Base-by-base conservation (phyloP, 2,113 vertebrate species). In the Colaptes auratus region DNA sequence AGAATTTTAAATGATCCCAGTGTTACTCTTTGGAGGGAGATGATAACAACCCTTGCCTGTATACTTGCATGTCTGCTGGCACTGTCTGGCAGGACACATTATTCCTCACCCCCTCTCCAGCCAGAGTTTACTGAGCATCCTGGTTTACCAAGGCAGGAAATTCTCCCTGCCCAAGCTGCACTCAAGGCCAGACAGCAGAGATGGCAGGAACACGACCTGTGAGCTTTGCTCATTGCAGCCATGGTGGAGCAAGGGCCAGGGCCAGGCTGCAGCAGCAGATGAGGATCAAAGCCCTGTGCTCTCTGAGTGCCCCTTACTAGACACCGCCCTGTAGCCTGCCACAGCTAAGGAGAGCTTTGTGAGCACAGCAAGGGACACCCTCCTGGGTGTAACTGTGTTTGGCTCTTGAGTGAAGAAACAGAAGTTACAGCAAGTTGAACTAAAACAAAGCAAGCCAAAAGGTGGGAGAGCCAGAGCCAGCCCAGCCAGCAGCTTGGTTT, bases 151-250 rank as follows among this genome's bases (percentile, higher is more conserved):
- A 24, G 0, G 7, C 50, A 80, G 80, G 48, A 35, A 53, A 7
- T 46, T 35, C 33, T 56, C 14, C 17, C 27, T 8, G 6, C 31
- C 28, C 1, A 2, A 39, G 33, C 3, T 64, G 74, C 1, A 3
- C 18, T 21, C 73, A n/a, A 52, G 58, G 65, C 17, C 27, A 19
- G 27, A 69, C 30, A 66, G 82, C 30, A 6, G 36, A n/a, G n/a
- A n/a, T 3, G 1, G n/a, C 46, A 59, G 76, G 30, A 67, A 10
- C 1, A 0, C 48, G 25, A 46, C 14, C 69, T 17, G 5, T 0
- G 15, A 63, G 50, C 56, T 46, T 14, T n/a, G 30, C 50, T 46
- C 7, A 0, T 16, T 10, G 27, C 24, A 27, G 48, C 63, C 4
- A 1, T 15, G 24, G 53, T 7, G 2, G 52, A 24, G 31, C 64